Conservation (phyloP, 2,888 invertebrate species). For the Drosophila melanosoma region DNA sequence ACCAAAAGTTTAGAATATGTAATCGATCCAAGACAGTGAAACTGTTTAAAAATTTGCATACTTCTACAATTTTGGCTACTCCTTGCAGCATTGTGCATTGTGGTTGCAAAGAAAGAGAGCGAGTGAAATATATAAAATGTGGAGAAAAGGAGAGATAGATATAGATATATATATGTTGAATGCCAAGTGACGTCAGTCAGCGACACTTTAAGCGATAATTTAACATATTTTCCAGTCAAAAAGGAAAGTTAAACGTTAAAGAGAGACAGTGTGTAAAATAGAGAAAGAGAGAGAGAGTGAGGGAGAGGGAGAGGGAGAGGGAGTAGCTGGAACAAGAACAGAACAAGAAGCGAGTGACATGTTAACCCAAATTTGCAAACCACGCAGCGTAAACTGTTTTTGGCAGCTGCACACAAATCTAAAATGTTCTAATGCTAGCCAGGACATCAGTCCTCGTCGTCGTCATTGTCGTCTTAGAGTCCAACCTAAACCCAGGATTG, state of each 20-base stretch:
- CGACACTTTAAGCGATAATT: conserved; percentile 74
- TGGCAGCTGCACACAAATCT: conserved; percentile 75
- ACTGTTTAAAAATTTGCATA: conserved; percentile 7
- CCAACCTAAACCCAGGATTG: conserved; percentile 33
- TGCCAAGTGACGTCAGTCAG: conserved; percentile 57
- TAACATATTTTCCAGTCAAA: conserved; percentile 59
- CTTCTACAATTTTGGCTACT: background rate
- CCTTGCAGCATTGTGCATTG: conserved; percentile 1
- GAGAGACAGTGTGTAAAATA: background rate
- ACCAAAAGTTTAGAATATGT: background rate
- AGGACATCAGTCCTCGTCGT: conserved; percentile 51
- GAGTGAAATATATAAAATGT: background rate
- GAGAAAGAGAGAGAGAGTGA: background rate
- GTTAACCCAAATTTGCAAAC: conserved; percentile 80
- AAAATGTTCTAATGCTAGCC: conserved; percentile 73
- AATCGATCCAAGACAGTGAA: background rate
- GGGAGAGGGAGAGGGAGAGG: background rate
- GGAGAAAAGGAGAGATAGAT: background rate
- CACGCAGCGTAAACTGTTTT: conserved; percentile 65
- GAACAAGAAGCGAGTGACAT: conserved; percentile 64
- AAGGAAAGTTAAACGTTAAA: background rate
- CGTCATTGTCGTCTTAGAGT: conserved; percentile 26
- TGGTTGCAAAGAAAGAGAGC: background rate
- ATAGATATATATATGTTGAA: conserved; percentile 31
- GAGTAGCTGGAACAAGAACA: background rate